A percentile compares a stretch with the other conserved stretches of the same genome.
Evolutionary conservation across 1,140 invertebrate genomes (phyloP).

Genomic region (Drosophila repletoides): DNA sequence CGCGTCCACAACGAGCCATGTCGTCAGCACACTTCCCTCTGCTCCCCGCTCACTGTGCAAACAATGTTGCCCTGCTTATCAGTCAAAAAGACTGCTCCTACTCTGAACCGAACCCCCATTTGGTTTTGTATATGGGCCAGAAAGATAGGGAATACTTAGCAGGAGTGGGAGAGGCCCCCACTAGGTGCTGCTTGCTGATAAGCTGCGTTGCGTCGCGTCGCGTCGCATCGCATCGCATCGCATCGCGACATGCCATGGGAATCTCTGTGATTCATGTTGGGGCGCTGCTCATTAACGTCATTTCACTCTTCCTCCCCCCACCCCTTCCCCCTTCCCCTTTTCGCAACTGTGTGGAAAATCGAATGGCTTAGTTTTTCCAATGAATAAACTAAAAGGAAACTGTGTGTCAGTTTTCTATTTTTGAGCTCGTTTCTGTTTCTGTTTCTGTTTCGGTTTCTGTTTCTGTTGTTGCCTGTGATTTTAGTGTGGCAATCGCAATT

Average conservation of each 20-base stretch:
- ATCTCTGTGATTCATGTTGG: slow-evolving; percentile 35
- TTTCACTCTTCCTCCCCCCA: slow-evolving; percentile 1
- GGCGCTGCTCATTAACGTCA: slow-evolving; percentile 17
- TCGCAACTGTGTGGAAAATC: too few species aligned
- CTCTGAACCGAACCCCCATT: too few species aligned
- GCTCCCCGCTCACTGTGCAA: neutral
- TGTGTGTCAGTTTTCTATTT: slow-evolving; percentile 12
- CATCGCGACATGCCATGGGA: too few species aligned
- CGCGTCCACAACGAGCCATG: slow-evolving; percentile 6
- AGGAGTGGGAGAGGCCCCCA: neutral
- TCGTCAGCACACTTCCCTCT: slow-evolving; percentile 13
- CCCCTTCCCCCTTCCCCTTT: neutral
- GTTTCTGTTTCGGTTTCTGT: too few species aligned
- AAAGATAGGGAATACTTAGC: slow-evolving; percentile 30
- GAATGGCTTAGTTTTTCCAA: neutral
- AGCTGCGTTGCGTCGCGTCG: too few species aligned
- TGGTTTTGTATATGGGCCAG: slow-evolving; percentile 42
- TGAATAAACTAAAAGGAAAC: neutral
- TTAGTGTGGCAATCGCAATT: slow-evolving; percentile 49
- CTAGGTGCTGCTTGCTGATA: slow-evolving; percentile 3
- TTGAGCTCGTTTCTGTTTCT: slow-evolving; percentile 15
- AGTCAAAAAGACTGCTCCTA: slow-evolving; percentile 38
- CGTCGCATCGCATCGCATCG: too few species aligned
- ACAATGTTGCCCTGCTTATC: slow-evolving; percentile 44
- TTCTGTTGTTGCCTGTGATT: too few species aligned